These are phyloP conservation scores for Empidonax traillii DNA, from an alignment of 2,113 vertebrate genomes.

Conservation along the genomic window DNA sequence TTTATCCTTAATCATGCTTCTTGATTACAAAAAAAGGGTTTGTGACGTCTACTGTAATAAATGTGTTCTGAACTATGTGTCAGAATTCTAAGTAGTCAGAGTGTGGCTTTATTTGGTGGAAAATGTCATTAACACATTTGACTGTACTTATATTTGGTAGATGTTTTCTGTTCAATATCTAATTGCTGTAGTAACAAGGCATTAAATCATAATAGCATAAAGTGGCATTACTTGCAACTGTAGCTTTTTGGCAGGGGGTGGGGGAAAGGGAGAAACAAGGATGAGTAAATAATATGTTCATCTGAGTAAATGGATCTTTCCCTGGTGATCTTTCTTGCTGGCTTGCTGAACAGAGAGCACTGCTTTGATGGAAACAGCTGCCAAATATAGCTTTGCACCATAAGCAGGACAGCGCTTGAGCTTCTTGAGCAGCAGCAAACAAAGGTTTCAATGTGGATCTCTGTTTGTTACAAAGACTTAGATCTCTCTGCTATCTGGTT, in stretches of 20 bases:
- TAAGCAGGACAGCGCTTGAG: neutral
- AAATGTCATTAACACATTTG: neutral
- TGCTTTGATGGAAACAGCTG: neutral
- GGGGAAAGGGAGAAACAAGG: neutral
- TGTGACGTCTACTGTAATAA: neutral
- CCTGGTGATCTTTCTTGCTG: neutral
- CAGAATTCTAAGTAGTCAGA: neutral
- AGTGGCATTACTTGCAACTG: neutral
- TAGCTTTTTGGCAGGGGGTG: accelerated
- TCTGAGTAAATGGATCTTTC: neutral
- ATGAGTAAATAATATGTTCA: neutral
- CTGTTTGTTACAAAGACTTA: neutral
- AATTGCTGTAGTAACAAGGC: neutral
- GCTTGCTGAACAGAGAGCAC: neutral
- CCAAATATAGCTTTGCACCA: neutral
- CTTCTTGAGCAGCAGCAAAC: neutral
- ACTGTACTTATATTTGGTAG: neutral
- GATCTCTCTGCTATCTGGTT: neutral
- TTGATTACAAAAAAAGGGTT: neutral
- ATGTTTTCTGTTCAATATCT: neutral
- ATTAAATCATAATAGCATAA: neutral
- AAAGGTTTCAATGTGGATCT: neutral
- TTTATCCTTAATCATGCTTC: neutral
- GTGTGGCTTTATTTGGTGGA: neutral
- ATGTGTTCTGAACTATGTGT: neutral